These are phyloP conservation scores for Lerema accius DNA, from an alignment of 1,140 invertebrate species.

Conservation along the genomic window DNA sequence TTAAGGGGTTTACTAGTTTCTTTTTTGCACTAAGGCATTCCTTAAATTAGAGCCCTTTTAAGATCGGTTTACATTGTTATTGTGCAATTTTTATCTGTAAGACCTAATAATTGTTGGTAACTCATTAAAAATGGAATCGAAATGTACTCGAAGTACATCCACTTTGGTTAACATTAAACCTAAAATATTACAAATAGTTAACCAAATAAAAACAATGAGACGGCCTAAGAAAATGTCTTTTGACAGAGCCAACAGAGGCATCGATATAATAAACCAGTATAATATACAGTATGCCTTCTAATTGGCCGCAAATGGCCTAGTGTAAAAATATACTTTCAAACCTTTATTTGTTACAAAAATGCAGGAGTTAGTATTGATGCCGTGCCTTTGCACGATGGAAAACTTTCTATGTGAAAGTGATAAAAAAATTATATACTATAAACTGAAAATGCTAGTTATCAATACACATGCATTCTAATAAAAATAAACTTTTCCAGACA, in stretches of 20 bases:
- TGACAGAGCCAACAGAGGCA: slow-evolving; percentile 46
- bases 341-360: slow-evolving; percentile 7
- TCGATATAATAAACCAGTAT: neutral
- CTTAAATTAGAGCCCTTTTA: neutral
- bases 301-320: neutral
- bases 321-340: slow-evolving; percentile 7
- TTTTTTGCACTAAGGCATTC: neutral
- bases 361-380: slow-evolving; percentile 9
- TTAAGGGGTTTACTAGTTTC: slow-evolving; percentile 27
- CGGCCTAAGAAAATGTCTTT: slow-evolving; percentile 62
- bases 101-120: slow-evolving; percentile 63
- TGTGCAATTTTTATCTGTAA: slow-evolving; percentile 55
- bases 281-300: neutral
- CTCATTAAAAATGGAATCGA: slow-evolving; percentile 49
- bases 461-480: slow-evolving; percentile 34
- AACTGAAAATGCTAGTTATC: slow-evolving; percentile 35
- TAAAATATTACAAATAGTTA: slow-evolving; percentile 74
- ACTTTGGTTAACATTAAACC: slow-evolving; percentile 74
- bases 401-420: neutral
- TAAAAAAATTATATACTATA: too few relatives aligned
- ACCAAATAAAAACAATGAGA: slow-evolving; percentile 68
- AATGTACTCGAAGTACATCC: slow-evolving; percentile 45
- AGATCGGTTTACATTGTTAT: slow-evolving; percentile 26
- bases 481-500: slow-evolving; percentile 31
- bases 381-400: neutral